Evolutionary conservation across 2,888 invertebrate genomes (phyloP), one percentile per base, ranked within the genome.

Genomic region (Yponomeuta cagnagella): DNA sequence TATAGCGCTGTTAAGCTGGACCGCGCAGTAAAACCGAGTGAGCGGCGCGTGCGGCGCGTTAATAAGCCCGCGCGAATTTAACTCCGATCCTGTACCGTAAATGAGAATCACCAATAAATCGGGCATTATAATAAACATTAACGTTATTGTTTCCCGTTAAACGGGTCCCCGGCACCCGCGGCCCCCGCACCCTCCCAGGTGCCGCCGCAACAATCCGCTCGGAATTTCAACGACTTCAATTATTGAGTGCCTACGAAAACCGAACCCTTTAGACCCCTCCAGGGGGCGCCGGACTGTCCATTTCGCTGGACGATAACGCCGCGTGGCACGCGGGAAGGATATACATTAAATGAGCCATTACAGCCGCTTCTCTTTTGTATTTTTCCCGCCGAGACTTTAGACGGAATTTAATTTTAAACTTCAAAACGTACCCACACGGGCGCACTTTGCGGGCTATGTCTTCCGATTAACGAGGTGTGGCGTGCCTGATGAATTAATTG

Each of bases 221-320:
- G 88, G 89, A 90, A 90, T 90, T 90, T 89, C 88, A 88, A 89
- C 89, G 88, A 90, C 89, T 90, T 89, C 88, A 88, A 90, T 91
- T 90, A 91, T 91, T 90, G 87, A 90, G 90, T 89, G 87, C 85
- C 86, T 88, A 78, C 85, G 85, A 81, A 84, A 88, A 85, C 86
- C 86, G 82, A 86, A 86, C 87, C 90, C 88, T 89, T 86, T 86
- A 80, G 83, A 83, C 81, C 87, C 78, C 89, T 89, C 88, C 85
- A 89, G 90, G 86, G 90, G 85, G 67, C 63, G 66, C 85, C 81
- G 82, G 84, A 86, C 87, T 89, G 90, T 86, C 90, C 88, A 87
- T 90, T 90, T 87, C 77, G 78, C 79, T 78, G 82, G 80, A 83
- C 84, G 83, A 88, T 89, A 88, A 88, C 87, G 80, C 86, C 82